A percentile compares a stretch with the other conserved stretches of the same genome.
Evolutionary conservation across 2,888 invertebrate genomes (phyloP).

Genomic region (Cacoxenus indagator): DNA sequence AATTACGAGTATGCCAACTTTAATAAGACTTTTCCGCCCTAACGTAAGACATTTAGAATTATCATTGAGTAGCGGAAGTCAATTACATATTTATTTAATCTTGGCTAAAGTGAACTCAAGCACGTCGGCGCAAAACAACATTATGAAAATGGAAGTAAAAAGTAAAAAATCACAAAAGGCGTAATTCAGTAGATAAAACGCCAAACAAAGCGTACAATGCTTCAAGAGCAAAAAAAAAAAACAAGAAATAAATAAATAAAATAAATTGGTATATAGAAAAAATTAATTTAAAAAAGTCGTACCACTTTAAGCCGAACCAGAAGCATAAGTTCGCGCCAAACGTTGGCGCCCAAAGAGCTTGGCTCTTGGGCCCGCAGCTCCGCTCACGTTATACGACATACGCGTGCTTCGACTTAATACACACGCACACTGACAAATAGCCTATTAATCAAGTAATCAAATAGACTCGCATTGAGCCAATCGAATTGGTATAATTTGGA

Average conservation of each 20-base stretch:
- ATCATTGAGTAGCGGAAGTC: too few species aligned
- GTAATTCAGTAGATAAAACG: slow-evolving; percentile 8
- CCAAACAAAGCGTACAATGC: neutral
- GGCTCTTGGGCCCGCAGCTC: too few species aligned
- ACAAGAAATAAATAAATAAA: neutral
- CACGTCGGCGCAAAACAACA: neutral
- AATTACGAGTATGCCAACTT: too few species aligned
- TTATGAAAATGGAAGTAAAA: neutral
- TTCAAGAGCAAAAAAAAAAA: neutral
- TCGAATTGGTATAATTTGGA: neutral
- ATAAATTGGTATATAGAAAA: too few species aligned
- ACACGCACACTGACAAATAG: neutral
- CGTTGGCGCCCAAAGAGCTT: neutral
- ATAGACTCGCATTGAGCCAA: neutral
- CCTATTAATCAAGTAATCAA: slow-evolving; percentile 18
- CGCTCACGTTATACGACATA: too few species aligned
- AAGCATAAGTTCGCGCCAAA: slow-evolving; percentile 2
- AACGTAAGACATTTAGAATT: too few species aligned
- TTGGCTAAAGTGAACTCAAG: neutral
- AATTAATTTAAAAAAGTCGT: neutral
- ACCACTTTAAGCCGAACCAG: too few species aligned
- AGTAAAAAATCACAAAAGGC: slow-evolving; percentile 1
- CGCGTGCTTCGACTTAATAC: too few species aligned
- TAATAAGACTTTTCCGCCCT: too few species aligned
- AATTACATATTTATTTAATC: neutral